These are phyloP conservation scores for Sebastes aleutianus DNA, from an alignment of 2,797 vertebrate genomes.

Conservation along the genomic window DNA sequence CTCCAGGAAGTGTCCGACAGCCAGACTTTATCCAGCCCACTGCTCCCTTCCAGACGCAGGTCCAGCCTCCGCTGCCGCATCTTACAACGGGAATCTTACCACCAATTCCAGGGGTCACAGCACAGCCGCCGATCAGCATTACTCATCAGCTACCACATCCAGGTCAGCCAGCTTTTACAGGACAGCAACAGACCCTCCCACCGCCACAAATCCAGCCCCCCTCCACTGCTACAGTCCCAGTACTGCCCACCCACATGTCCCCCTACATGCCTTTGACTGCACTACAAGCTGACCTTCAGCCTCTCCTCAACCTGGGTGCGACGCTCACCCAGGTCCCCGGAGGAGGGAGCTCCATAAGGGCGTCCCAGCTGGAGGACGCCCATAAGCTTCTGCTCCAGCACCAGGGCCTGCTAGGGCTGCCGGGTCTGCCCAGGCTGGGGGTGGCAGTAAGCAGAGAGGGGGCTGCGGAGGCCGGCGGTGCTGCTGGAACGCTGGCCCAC, in stretches of 20 bases:
- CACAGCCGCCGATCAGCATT: conserved; percentile 37
- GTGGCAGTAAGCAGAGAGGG: conserved; percentile 47
- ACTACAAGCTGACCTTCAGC: conserved; percentile 78
- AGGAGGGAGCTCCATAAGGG: conserved; percentile 58
- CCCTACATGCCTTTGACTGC: conserved; percentile 83
- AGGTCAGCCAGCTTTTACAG: conserved; percentile 34
- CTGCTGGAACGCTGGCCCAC: conserved; percentile 65
- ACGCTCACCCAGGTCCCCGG: conserved; percentile 63
- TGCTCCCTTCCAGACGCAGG: conserved; percentile 87
- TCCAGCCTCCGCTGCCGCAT: conserved; percentile 75
- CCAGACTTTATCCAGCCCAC: conserved; percentile 90
- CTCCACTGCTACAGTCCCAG: conserved; percentile 67
- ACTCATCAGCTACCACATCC: conserved; percentile 56
- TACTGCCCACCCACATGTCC: conserved; percentile 73
- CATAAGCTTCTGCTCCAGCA: conserved; percentile 88
- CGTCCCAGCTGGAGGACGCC: conserved; percentile 87
- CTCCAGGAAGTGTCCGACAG: conserved; percentile 75
- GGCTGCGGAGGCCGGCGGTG: conserved; percentile 66
- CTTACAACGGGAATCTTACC: conserved; percentile 34
- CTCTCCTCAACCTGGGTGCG: conserved; percentile 81
- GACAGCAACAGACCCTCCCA: conserved; percentile 38
- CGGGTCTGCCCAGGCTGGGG: conserved; percentile 79
- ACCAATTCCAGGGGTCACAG: conserved; percentile 32
- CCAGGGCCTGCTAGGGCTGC: conserved; percentile 84
- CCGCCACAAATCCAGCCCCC: conserved; percentile 72